Evolutionary conservation across 2,797 vertebrate genomes (phyloP).

Genomic region (Pipistrellus kuhlii): DNA sequence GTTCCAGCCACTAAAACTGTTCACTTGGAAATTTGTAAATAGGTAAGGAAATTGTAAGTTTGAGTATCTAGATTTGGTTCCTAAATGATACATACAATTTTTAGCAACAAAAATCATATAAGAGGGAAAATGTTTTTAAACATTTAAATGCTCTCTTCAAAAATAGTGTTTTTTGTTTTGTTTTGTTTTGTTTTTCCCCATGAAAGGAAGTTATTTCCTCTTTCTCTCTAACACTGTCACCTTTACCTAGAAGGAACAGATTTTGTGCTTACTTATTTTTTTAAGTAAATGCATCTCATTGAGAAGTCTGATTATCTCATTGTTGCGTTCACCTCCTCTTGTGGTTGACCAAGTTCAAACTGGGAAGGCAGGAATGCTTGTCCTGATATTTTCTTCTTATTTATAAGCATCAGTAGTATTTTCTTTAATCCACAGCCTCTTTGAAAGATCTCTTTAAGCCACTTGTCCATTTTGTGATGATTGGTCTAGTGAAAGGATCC

Average conservation of each 20-base stretch:
- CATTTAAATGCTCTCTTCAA: background rate
- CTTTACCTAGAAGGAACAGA: background rate
- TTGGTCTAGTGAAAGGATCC: constrained; percentile 14
- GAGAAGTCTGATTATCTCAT: background rate
- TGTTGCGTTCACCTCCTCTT: background rate
- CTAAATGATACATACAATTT: constrained; percentile 31
- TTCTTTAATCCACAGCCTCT: constrained; percentile 26
- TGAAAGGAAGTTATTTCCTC: background rate
- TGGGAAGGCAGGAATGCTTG: background rate
- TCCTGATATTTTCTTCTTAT: background rate
- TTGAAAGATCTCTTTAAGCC: background rate
- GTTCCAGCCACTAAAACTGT: background rate
- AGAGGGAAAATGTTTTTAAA: constrained; percentile 15
- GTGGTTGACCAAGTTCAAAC: constrained; percentile 15
- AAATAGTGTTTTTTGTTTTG: background rate
- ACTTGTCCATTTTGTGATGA: background rate
- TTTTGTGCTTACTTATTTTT: constrained; percentile 14
- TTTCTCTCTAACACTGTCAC: background rate
- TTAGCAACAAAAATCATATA: constrained; percentile 24
- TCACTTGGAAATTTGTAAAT: constrained; percentile 12
- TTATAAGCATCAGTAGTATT: background rate
- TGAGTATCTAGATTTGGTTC: constrained; percentile 11
- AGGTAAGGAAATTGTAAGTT: constrained; percentile 24
- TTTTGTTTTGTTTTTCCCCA: background rate
- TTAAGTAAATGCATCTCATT: background rate